Base-by-base conservation (phyloP, 2,888 invertebrate species). In the Scrobipalpa atriplicella region DNA sequence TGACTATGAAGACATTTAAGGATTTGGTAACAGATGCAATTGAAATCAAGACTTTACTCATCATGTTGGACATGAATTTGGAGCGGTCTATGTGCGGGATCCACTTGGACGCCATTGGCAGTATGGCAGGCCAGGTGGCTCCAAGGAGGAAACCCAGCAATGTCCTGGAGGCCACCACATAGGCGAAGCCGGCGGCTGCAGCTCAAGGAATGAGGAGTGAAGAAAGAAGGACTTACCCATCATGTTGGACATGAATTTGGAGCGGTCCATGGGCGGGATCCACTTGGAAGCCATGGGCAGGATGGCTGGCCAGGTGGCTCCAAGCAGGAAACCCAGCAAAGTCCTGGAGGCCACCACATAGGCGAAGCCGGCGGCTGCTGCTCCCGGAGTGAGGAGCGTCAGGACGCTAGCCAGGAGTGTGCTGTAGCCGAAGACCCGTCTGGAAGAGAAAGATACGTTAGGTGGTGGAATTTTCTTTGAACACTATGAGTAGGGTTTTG, bases 211-310 rank as follows among this genome's bases (percentile, higher is more conserved):
- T n/a, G 3, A 3, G 13, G 11, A 3, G 29, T 3, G 36, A 60
- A 29, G 16, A 11, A 58, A 39, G 36, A 18, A 54, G 8, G 13
- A 89, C 93, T 93, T 85, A 96, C 96, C 97, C 96, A 97, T 97
- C 96, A 97, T 97, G 79, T 97, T 96, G 9, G 98, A 96, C 85
- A 98, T 97, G 85, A 99, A 97, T 85, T 98, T 97, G 56, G 98
- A 97, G 72, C 98, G 94, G 83, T 99, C 98, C 93, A 96, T 94
- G 11, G 98, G 98, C 8, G 98, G 98, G 68, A 98, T 97, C 99
- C 99, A 99, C 71, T 96, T 95, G 8, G 98, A 97, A 51, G 98
- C 97, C 94, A 99, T 95, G 5, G 98, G 97, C 68, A 98, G 97
- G 79, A 98, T 98, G 7, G 98, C 97, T 0, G 99, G 99, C 96